Evolutionary conservation across 1,140 invertebrate genomes (phyloP).

Genomic region (Drosophila navojoa): DNA sequence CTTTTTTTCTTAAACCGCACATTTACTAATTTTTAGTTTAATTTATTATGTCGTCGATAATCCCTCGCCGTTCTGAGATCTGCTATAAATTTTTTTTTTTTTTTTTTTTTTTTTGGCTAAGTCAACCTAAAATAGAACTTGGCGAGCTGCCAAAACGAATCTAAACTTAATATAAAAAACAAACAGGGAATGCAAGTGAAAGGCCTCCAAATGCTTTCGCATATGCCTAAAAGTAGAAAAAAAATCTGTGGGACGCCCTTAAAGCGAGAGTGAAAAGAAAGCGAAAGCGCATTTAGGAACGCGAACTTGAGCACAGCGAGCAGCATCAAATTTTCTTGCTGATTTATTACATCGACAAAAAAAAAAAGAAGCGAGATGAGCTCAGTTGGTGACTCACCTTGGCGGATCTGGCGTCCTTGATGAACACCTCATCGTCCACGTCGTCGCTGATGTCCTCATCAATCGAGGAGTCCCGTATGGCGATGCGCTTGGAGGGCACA

Average conservation of each 20-base stretch:
- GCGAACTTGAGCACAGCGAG: no score
- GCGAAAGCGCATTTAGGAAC: neutral
- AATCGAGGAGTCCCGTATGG: constrained; percentile 81
- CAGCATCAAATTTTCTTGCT: neutral
- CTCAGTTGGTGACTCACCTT: constrained; percentile 59
- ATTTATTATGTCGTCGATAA: no score
- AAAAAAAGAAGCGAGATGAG: neutral
- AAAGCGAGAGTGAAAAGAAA: neutral
- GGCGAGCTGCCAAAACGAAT: neutral
- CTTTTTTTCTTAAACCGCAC: no score
- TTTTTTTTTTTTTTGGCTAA: no score
- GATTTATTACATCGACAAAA: neutral
- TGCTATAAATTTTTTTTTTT: no score
- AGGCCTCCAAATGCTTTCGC: neutral
- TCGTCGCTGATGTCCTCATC: constrained; percentile 85
- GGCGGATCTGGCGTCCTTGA: constrained; percentile 87
- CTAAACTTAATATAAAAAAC: neutral
- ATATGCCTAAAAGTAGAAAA: neutral
- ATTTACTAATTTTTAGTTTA: no score
- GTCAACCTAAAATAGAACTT: no score
- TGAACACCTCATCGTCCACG: constrained; percentile 91
- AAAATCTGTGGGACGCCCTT: no score
- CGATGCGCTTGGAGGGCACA: constrained; percentile 82
- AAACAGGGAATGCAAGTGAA: neutral
- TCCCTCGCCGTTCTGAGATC: no score